A percentile compares a stretch with the other conserved stretches of the same genome.
Conservation (phyloP, 2,888 invertebrate species). For the Dasypogon diadema region DNA sequence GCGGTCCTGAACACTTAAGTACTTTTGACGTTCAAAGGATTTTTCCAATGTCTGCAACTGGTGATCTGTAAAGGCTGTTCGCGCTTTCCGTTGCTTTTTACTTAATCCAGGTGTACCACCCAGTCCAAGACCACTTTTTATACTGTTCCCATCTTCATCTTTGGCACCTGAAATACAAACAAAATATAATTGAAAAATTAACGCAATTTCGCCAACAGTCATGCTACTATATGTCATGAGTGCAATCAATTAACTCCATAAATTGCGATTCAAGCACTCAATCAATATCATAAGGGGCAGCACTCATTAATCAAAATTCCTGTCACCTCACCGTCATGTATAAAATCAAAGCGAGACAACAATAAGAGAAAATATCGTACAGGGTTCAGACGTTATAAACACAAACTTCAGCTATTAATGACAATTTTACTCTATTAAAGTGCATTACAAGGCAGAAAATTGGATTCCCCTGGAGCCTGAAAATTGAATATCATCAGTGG, state of each 20-base stretch:
- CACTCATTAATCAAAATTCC: slow-evolving; percentile 32
- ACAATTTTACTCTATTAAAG: slow-evolving; percentile 53
- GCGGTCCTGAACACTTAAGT: slow-evolving; percentile 95
- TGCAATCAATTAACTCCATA: slow-evolving; percentile 15
- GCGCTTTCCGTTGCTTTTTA: slow-evolving; percentile 96
- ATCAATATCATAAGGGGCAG: neutral
- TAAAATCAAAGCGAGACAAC: slow-evolving; percentile 13
- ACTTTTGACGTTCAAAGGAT: slow-evolving; percentile 97
- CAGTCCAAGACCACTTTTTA: slow-evolving; percentile 67
- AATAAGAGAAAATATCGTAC: neutral
- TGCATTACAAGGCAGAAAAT: slow-evolving; percentile 50
- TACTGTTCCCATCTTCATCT: slow-evolving; percentile 79
- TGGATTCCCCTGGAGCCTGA: neutral
- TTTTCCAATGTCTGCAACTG: slow-evolving; percentile 96
- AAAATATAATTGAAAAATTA: neutral
- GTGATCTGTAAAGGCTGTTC: slow-evolving; percentile 99
- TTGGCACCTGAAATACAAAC: slow-evolving; percentile 76
- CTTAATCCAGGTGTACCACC: slow-evolving; percentile 71
- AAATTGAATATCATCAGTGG: neutral
- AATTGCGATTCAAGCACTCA: neutral
- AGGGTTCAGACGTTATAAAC: slow-evolving; percentile 1
- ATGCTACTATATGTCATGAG: no score
- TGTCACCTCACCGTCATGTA: slow-evolving; percentile 24
- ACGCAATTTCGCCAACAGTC: neutral
- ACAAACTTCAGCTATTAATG: neutral